Percentiles rank a stretch among this genome's conserved stretches.
phyloP scores from a whole-genome alignment of 2,888 invertebrate genomes.

The Cheilosia scutellata region DNA sequence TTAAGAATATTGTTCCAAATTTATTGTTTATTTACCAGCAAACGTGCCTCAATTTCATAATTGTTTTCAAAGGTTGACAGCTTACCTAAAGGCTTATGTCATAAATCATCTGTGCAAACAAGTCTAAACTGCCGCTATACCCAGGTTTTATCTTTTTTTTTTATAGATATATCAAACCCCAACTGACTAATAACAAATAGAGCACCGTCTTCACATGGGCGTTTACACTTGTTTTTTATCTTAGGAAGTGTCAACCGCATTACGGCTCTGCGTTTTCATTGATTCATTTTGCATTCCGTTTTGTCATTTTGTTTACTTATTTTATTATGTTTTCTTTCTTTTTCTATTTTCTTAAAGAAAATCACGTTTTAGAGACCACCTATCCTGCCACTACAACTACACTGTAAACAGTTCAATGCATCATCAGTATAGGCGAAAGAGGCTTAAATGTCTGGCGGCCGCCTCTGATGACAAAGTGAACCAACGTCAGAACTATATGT shows the following conservation, averaged over 20 bases:
- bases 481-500: constrained; percentile 76
- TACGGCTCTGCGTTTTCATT: constrained; percentile 15
- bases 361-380: not conserved
- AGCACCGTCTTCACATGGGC: constrained; percentile 1
- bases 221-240: constrained; percentile 15
- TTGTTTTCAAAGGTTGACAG: not conserved
- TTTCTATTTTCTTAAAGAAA: constrained; percentile 18
- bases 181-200: constrained; percentile 9
- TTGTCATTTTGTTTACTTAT: constrained; percentile 3
- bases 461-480: constrained; percentile 67
- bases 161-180: constrained; percentile 14
- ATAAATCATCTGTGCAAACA: constrained; percentile 32
- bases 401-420: constrained; percentile 76
- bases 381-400: constrained; percentile 11
- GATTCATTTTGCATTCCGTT: constrained; percentile 11
- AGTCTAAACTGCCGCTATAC: not conserved
- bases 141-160: not conserved
- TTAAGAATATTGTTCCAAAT: not conserved
- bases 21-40: constrained; percentile 1
- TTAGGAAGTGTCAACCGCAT: not conserved
- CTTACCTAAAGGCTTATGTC: not conserved
- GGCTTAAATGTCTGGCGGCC: constrained; percentile 77
- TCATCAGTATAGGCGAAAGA: constrained; percentile 78
- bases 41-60: not conserved
- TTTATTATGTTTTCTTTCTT: not conserved